These are phyloP conservation scores for Erythrolamprus reginae DNA, from an alignment of 2,113 vertebrate species.

Conservation along the genomic window DNA sequence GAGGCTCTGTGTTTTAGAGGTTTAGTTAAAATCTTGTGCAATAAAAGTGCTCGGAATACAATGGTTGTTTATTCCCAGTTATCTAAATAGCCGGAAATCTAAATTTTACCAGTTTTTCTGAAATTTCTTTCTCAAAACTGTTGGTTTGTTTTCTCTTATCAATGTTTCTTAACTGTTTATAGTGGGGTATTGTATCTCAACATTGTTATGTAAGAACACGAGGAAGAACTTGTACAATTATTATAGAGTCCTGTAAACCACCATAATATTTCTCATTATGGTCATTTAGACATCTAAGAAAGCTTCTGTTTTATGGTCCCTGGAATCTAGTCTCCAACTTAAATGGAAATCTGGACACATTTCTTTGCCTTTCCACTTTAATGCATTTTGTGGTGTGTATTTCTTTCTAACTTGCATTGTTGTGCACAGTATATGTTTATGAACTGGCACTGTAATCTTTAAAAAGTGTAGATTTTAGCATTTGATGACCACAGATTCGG, in stretches of 20 bases:
- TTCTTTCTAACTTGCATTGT: background rate
- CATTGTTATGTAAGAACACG: background rate
- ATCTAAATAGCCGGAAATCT: background rate
- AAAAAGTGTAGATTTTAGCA: background rate
- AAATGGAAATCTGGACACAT: background rate
- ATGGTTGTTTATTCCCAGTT: background rate
- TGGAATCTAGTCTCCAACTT: background rate
- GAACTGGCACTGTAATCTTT: background rate
- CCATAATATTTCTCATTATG: background rate
- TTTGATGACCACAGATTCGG: background rate
- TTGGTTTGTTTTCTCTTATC: background rate
- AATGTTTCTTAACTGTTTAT: background rate
- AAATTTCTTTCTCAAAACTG: background rate
- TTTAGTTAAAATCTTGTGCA: background rate
- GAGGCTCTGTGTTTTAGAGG: slow-evolving; percentile 2
- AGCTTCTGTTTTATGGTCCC: background rate
- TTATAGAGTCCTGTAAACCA: background rate
- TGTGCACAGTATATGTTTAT: background rate
- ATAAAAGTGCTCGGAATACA: background rate
- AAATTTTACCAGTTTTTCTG: background rate
- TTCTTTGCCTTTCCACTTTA: background rate
- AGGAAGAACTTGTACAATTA: background rate
- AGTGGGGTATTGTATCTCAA: background rate
- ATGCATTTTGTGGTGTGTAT: background rate
- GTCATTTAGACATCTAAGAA: background rate